A percentile compares a stretch with the other conserved stretches of the same genome.
Conservation (phyloP, 2,113 vertebrate genomes). For the Mustela nigripes region DNA sequence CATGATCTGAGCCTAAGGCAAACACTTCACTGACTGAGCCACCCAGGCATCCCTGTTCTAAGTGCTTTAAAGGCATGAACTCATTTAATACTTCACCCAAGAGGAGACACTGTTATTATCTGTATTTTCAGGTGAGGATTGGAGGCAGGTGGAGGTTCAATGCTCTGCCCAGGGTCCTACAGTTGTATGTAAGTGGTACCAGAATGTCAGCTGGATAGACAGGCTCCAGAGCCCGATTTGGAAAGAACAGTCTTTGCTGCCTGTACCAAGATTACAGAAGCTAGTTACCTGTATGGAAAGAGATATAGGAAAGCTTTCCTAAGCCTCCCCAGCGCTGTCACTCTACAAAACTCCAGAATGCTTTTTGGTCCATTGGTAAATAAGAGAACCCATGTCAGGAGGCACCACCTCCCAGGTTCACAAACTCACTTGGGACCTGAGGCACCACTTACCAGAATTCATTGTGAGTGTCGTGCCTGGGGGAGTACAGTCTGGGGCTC, state of each 20-base stretch:
- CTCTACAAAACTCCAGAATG: background rate
- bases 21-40: no score
- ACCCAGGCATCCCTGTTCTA: background rate
- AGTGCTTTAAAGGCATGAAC: background rate
- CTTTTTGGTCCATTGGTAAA: background rate
- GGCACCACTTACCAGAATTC: no score
- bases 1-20: no score
- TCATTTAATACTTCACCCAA: no score
- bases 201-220: background rate
- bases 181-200: background rate
- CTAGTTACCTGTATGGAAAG: background rate
- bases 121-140: background rate
- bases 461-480: no score
- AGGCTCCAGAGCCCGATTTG: background rate
- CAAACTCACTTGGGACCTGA: no score
- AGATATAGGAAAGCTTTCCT: background rate
- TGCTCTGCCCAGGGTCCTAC: rapidly evolving
- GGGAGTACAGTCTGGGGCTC: no score
- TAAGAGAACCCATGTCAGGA: background rate
- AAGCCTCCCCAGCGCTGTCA: background rate
- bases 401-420: no score
- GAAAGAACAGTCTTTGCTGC: background rate
- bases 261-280: background rate
- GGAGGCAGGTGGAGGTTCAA: background rate
- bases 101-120: background rate